phyloP scores from a whole-genome alignment of 2,888 invertebrate species.

The Anodontia alba region DNA sequence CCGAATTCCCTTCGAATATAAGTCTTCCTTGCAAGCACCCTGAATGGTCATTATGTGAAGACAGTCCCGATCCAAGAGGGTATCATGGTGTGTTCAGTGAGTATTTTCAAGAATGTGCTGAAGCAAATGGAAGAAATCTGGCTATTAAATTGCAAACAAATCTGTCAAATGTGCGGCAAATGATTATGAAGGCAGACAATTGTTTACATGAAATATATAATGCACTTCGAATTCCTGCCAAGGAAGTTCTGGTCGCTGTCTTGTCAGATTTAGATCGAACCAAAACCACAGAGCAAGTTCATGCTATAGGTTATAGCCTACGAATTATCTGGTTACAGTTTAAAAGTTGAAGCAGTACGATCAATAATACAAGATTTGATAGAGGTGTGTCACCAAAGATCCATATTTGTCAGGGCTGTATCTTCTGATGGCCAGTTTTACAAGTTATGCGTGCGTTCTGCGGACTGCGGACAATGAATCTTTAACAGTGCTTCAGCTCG shows the following conservation, averaged over 20 bases:
- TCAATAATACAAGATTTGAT: neutral
- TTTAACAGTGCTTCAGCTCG: neutral
- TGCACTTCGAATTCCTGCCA: neutral
- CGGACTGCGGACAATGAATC: neutral
- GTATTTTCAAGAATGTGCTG: too few species aligned
- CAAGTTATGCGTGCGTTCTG: neutral
- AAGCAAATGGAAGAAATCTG: neutral
- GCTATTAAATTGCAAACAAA: neutral
- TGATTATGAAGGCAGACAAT: neutral
- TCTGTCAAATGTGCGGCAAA: neutral
- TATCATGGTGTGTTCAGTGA: too few species aligned
- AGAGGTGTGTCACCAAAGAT: neutral
- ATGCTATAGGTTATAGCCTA: neutral
- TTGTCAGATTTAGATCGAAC: neutral
- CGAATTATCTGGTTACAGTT: neutral
- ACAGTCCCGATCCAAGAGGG: neutral
- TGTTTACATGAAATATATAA: neutral
- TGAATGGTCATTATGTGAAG: neutral
- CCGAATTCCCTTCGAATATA: neutral
- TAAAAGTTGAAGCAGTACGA: neutral
- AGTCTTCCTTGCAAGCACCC: neutral
- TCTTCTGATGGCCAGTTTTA: neutral
- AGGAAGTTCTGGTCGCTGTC: neutral
- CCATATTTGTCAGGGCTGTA: neutral
- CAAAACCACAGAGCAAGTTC: neutral